Conservation (phyloP, 2,888 invertebrate genomes). For the Marronus borbonicus region DNA sequence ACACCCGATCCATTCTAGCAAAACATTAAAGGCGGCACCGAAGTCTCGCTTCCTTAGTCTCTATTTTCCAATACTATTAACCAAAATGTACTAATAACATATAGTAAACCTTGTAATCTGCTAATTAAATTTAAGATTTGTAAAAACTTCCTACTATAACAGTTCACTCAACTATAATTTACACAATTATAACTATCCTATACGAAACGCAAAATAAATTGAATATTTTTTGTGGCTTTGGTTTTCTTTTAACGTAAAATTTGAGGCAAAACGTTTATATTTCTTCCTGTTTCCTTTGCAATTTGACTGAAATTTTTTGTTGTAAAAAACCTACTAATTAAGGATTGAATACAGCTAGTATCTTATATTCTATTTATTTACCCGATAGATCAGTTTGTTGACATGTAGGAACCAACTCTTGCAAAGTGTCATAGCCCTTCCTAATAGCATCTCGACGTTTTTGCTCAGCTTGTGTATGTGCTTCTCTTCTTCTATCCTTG, state of each 20-base stretch:
- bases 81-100: no score
- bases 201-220: constrained; percentile 33
- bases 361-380: constrained; percentile 45
- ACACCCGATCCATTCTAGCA: no score
- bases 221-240: background rate
- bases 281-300: background rate
- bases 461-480: constrained; percentile 97
- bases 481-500: constrained; percentile 94
- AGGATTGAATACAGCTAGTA: no score
- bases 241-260: no score
- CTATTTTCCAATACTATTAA: no score
- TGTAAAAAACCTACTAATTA: no score
- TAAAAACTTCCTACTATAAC: no score
- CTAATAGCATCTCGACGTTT: constrained; percentile 97
- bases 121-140: no score
- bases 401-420: constrained; percentile 94
- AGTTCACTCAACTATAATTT: no score
- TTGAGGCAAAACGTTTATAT: background rate
- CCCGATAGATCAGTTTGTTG: constrained; percentile 91
- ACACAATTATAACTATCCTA: background rate
- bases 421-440: constrained; percentile 95
- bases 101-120: no score
- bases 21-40: no score
- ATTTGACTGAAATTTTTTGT: background rate
- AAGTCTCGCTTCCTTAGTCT: no score